Evolutionary conservation across 1,140 invertebrate species (phyloP), one percentile per base, ranked within the genome.

Genomic region (Maniola jurtina): DNA sequence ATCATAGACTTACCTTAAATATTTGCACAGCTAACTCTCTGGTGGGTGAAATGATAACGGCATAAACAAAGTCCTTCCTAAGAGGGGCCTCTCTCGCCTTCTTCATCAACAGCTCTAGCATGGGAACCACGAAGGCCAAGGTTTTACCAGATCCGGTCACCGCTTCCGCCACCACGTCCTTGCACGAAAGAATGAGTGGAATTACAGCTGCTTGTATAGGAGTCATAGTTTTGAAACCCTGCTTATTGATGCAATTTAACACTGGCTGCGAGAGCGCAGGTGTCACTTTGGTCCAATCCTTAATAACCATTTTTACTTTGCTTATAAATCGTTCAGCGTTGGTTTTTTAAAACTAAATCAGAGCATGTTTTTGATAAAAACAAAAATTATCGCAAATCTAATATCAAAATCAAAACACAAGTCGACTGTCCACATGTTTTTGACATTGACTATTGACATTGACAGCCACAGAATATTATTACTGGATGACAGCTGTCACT

Each of bases 111-210:
- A 98, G 95, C 91, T 99, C 96, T 40, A 99, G 69, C 66, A 98
- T 82, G 0, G 98, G 98, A 50, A 99, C 94, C 9, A 99, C 85
- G 92, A 99, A 99, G 0, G 98, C 97, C 52, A 99, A 84, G 0
- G 98, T 99, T 92, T 99, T 99, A 0, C 98, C 98, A 82, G 97
- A 99, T 4, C 98, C 98, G 16, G 98, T 99, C 0, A 99, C 96
- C 35, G 98, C 98, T 91, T 99, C 98, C 6, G 95, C 98, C 5
- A 96, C 97, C n/a, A 99, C 96, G 93, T 99, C 98, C 92, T 99
- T 99, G 65, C 96, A 95, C 36, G 93, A 94, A 15, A 99, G 80
- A 61, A 99, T 92, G 50, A 98, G 87, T n/a, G 98, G 98, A 80
- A 99, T 99, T 68, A 96, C 95, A 5, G 97, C 96, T 16, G 96